Evolutionary conservation across 2,888 invertebrate species (phyloP).

Genomic region (Rhogogaster chlorosoma): DNA sequence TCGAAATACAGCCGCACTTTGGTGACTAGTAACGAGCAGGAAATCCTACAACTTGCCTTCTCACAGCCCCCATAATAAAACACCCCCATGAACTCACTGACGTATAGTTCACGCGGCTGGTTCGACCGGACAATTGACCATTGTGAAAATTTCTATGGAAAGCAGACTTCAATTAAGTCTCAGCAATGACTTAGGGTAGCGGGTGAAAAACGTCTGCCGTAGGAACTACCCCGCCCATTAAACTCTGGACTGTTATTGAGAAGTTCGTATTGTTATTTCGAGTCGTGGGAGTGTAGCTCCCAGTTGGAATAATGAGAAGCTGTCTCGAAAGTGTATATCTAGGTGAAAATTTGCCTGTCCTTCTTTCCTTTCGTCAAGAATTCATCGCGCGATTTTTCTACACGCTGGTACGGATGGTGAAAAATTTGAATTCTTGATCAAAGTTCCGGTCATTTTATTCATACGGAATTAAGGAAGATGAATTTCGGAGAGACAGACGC

Average conservation of each 20-base stretch:
- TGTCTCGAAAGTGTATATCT: too few relatives aligned
- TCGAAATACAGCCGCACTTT: not conserved
- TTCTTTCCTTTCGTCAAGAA: not conserved
- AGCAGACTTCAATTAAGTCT: slow-evolving; percentile 75
- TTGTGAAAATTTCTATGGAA: slow-evolving; percentile 70
- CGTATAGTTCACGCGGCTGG: slow-evolving; percentile 58
- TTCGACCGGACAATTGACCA: slow-evolving; percentile 67
- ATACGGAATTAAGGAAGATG: not conserved
- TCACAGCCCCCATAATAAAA: slow-evolving; percentile 74
- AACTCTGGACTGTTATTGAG: slow-evolving; percentile 50
- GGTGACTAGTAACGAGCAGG: not conserved
- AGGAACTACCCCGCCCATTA: slow-evolving; percentile 65
- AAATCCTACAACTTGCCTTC: slow-evolving; percentile 53
- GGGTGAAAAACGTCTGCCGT: slow-evolving; percentile 52
- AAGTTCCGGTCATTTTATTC: not conserved
- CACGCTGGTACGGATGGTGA: not conserved
- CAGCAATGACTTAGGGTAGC: slow-evolving; percentile 64
- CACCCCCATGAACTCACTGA: slow-evolving; percentile 66
- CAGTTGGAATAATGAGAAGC: not conserved
- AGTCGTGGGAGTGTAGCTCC: slow-evolving; percentile 61
- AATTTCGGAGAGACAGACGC: not conserved
- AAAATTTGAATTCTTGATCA: slow-evolving; percentile 16
- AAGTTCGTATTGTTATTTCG: slow-evolving; percentile 55
- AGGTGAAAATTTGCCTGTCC: not conserved
- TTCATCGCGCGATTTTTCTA: not conserved